A percentile compares a stretch with the other conserved stretches of the same genome.
Conservation (phyloP, 2,113 vertebrate species). For the Ahaetulla prasina region DNA sequence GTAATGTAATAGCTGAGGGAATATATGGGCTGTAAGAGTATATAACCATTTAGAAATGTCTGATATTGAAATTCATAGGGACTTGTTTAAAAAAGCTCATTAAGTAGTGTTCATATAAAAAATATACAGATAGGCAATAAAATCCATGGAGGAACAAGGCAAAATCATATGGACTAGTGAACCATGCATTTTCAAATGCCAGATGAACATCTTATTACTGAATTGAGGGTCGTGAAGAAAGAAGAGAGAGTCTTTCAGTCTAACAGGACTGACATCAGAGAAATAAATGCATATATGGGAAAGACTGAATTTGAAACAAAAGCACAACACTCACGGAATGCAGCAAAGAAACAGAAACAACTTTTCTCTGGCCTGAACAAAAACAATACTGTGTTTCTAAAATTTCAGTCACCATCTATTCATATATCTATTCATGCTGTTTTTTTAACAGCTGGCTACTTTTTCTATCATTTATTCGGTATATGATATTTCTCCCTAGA, state of each 20-base stretch:
- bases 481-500: neutral
- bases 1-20: neutral
- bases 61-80: slow-evolving; percentile 17
- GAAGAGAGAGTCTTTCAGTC: neutral
- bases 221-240: slow-evolving; percentile 11
- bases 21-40: neutral
- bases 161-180: slow-evolving; percentile 10
- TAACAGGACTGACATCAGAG: neutral
- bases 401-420: neutral
- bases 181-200: slow-evolving; percentile 3
- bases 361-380: neutral
- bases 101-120: slow-evolving; percentile 10
- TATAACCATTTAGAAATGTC: neutral
- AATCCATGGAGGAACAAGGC: neutral
- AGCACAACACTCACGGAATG: neutral
- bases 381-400: neutral
- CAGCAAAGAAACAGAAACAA: neutral
- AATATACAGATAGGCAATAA: neutral
- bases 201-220: slow-evolving; percentile 11
- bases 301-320: accelerated
- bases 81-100: neutral
- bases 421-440: neutral
- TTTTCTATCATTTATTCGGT: neutral
- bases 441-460: neutral
- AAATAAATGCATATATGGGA: neutral